These are phyloP conservation scores for Tragelaphus eurycerus DNA, from an alignment of 2,797 vertebrate species.

Conservation along the genomic window DNA sequence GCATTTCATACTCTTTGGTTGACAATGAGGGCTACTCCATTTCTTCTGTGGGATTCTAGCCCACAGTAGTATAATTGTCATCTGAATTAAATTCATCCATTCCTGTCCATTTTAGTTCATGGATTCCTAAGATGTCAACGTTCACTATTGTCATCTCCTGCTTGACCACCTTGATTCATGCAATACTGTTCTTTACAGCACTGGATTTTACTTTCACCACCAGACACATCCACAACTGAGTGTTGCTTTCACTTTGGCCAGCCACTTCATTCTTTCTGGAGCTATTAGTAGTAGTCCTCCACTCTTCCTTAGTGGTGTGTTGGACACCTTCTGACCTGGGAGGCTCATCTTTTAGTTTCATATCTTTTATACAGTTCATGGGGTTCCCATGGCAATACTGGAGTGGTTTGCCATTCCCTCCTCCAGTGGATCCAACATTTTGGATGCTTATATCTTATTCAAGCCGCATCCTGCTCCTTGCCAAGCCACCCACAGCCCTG, in stretches of 20 bases:
- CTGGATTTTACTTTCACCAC: background rate
- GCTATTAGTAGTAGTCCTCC: background rate
- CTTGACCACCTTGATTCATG: background rate
- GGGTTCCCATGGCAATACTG: background rate
- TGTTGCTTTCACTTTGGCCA: background rate
- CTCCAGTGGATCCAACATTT: background rate
- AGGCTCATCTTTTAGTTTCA: background rate
- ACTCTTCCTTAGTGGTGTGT: background rate
- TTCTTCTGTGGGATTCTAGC: background rate
- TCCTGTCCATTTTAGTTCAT: background rate
- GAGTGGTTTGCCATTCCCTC: background rate
- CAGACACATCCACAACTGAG: background rate
- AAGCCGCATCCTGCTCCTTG: background rate
- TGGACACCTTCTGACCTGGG: background rate
- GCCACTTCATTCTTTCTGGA: background rate
- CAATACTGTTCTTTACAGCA: background rate
- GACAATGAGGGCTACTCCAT: background rate
- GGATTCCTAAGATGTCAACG: background rate
- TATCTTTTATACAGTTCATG: background rate
- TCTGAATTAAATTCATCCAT: background rate
- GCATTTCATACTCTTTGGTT: background rate
- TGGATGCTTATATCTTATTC: background rate
- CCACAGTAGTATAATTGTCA: background rate
- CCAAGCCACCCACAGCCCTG: background rate
- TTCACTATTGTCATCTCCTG: background rate